These are phyloP conservation scores for Melieria picta DNA, from an alignment of 2,888 invertebrate genomes.

Conservation along the genomic window DNA sequence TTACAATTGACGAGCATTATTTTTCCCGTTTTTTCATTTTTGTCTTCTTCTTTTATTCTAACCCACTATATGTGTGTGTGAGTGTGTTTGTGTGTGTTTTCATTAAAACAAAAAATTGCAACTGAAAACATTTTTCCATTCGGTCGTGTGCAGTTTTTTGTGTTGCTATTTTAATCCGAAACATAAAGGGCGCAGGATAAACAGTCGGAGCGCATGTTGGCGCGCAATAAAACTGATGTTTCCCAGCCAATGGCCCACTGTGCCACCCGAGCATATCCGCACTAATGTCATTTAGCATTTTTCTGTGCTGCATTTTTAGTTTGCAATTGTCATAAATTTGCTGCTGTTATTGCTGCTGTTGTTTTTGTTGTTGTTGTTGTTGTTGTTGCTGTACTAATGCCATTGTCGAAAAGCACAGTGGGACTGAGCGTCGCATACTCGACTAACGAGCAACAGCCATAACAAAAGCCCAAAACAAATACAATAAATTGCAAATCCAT, in stretches of 20 bases:
- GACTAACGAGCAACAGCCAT: constrained; percentile 14
- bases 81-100: constrained; percentile 10
- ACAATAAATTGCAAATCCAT: constrained; percentile 25
- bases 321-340: constrained; percentile 36
- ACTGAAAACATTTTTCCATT: not conserved
- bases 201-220: constrained; percentile 41
- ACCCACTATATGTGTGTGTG: constrained; percentile 5
- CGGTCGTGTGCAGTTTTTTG: constrained; percentile 10
- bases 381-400: constrained; percentile 19
- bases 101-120: not conserved
- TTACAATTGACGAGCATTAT: constrained; percentile 35
- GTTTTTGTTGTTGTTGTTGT: not conserved
- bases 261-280: no score
- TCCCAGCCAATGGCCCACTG: not conserved
- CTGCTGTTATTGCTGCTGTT: constrained; percentile 27
- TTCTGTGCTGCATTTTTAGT: constrained; percentile 30
- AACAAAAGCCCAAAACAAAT: constrained; percentile 13
- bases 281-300: constrained; percentile 23
- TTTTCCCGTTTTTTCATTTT: not conserved
- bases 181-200: constrained; percentile 25
- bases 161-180: constrained; percentile 28
- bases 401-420: constrained; percentile 23
- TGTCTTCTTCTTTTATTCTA: constrained; percentile 5
- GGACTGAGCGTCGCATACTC: constrained; percentile 5
- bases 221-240: constrained; percentile 32